A percentile compares a stretch with the other conserved stretches of the same genome.
Conservation (phyloP, 2,888 invertebrate genomes). For the Alsophila aescularia region DNA sequence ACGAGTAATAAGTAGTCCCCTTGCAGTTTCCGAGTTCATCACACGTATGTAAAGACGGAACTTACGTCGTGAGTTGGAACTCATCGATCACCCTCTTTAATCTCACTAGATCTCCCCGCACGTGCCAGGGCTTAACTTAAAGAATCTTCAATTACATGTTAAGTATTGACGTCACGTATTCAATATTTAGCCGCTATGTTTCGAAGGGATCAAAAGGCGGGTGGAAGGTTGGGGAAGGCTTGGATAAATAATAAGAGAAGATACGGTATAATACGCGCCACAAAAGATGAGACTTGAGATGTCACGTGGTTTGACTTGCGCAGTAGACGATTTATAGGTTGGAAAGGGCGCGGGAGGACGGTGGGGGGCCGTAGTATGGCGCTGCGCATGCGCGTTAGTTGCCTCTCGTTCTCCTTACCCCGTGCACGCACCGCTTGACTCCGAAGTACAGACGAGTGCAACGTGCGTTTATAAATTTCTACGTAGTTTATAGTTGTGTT, state of each 20-base stretch:
- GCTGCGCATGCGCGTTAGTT: too few species aligned
- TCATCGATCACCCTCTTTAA: constrained; percentile 15
- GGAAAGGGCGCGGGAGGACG: too few species aligned
- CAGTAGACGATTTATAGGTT: too few species aligned
- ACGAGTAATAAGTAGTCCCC: not conserved
- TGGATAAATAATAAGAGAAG: constrained; percentile 9
- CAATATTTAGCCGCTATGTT: constrained; percentile 53
- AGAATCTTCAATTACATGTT: constrained; percentile 36
- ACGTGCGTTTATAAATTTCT: too few species aligned
- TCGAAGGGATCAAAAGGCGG: constrained; percentile 46
- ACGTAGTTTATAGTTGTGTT: too few species aligned
- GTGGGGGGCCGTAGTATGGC: too few species aligned
- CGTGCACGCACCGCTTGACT: too few species aligned
- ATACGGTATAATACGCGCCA: too few species aligned
- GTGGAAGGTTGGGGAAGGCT: constrained; percentile 4
- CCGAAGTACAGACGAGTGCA: too few species aligned
- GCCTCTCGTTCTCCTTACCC: too few species aligned
- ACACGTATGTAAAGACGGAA: not conserved
- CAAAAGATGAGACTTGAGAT: too few species aligned
- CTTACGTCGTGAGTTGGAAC: not conserved
- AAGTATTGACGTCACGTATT: constrained; percentile 49
- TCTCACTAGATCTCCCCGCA: constrained; percentile 19
- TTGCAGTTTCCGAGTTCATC: not conserved
- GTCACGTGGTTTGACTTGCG: too few species aligned
- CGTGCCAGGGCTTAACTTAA: constrained; percentile 27